These are phyloP conservation scores for Rhabdornis inornatus DNA, from an alignment of 2,113 vertebrate genomes.

Conservation along the genomic window DNA sequence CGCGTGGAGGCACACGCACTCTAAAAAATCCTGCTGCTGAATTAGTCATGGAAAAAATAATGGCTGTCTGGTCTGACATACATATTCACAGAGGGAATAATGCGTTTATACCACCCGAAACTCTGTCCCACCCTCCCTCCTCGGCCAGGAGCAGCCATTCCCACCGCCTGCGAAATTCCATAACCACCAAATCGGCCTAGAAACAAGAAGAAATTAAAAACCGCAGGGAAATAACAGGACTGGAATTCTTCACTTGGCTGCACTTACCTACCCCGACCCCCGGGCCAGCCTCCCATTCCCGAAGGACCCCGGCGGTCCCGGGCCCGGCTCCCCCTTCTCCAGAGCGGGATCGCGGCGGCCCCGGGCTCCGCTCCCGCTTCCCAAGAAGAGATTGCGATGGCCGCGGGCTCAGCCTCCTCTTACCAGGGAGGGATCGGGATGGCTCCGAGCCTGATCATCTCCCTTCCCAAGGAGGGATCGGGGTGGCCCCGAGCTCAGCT, in stretches of 20 bases:
- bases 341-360: neutral
- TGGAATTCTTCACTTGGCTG: neutral
- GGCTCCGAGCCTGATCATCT: neutral
- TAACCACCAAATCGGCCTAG: neutral
- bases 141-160: neutral
- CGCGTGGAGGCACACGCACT: neutral
- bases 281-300: neutral
- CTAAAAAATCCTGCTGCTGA: neutral
- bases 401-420: neutral
- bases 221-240: neutral
- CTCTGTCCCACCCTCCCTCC: neutral
- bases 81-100: neutral
- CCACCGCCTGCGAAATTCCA: neutral
- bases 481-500: neutral
- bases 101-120: rapidly evolving
- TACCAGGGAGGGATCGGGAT: neutral
- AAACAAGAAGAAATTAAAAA: neutral
- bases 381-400: rapidly evolving
- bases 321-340: neutral
- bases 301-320: neutral
- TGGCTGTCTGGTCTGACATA: neutral
- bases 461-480: neutral
- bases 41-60: neutral
- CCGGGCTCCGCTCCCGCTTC: neutral
- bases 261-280: neutral